These are phyloP conservation scores for Asarcornis scutulata DNA, from an alignment of 2,113 vertebrate species.

Conservation along the genomic window DNA sequence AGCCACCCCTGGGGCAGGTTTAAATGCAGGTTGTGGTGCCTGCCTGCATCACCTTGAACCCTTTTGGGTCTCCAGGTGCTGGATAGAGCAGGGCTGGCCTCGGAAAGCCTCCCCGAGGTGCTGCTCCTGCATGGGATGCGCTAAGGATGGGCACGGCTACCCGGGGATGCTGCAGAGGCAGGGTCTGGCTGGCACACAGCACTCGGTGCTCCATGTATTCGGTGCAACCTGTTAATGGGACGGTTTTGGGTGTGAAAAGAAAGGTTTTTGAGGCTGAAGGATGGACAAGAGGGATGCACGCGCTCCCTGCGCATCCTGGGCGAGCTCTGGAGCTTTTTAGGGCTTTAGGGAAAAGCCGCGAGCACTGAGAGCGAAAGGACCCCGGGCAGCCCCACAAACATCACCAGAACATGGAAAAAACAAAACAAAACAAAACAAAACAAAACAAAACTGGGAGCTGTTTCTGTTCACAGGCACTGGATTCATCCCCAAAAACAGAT, in stretches of 20 bases:
- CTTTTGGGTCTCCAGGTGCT: not conserved
- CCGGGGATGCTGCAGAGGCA: not conserved
- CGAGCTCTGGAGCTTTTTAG: not conserved
- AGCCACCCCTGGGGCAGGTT: not conserved
- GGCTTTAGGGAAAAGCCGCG: not conserved
- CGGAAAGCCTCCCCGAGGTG: not conserved
- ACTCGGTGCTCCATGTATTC: not conserved
- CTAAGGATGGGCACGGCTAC: too few relatives aligned
- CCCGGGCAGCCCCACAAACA: not conserved
- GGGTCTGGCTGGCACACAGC: not conserved
- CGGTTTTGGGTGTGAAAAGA: too few relatives aligned
- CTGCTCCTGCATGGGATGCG: not conserved
- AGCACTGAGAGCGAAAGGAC: not conserved
- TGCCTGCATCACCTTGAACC: not conserved
- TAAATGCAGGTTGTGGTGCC: not conserved
- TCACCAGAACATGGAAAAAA: not conserved
- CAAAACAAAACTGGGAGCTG: not conserved
- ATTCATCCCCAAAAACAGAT: not conserved
- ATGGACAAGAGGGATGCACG: not conserved
- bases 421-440: not conserved
- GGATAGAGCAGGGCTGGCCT: not conserved
- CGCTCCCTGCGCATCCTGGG: accelerated
- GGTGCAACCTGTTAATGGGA: too few relatives aligned
- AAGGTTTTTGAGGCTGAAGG: too few relatives aligned
- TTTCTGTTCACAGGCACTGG: not conserved